Conservation (phyloP, 1,140 invertebrate species). For the honey bee (Apis mellifera) region Amel_HAv3.1 CM009931.2:10167501-10168000, state of each 20-base stretch:
- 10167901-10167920: no score
- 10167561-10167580: no score
- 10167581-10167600: no score
- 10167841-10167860: background rate
- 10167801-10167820: constrained; percentile 10
- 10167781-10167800: background rate
- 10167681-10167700: background rate
- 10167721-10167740: background rate
- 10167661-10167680: background rate
- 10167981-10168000: no score
- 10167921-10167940: no score
- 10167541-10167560: no score
- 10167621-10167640: background rate
- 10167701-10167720: background rate
- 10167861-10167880: background rate
- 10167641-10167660: background rate
- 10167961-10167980: no score
- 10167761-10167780: background rate
- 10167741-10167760: background rate
- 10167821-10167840: background rate
- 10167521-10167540: no score
- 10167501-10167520: no score
- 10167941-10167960: no score
- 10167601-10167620: no score
- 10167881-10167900: no score